Base-by-base conservation (phyloP, 2,888 invertebrate species). In the Ptilodon capucinus region DNA sequence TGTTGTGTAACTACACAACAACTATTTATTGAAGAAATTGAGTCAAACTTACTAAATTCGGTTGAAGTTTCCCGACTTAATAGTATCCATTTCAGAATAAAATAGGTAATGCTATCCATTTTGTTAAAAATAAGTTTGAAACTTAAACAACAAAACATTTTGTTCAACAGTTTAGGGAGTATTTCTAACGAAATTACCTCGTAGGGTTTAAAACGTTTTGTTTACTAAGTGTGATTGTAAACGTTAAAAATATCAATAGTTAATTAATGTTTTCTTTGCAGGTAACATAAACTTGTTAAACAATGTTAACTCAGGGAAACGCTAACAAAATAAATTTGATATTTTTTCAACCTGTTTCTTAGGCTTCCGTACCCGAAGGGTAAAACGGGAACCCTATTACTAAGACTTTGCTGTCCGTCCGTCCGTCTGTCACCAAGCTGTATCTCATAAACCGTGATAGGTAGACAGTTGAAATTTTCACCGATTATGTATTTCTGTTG, bases 1-100 rank as follows among this genome's bases (percentile, higher is more conserved):
- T 59, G 61, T 57, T n/a, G n/a, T n/a, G n/a, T n/a, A n/a, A n/a
- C n/a, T n/a, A n/a, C n/a, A n/a, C n/a, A n/a, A 59, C 66, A 54
- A 64, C 55, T 43, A 68, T 66, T 67, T 70, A 68, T 67, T 59
- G 56, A 60, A 64, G 59, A 70, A 71, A 71, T 68, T 73, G 69
- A 63, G 67, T 57, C 53, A 35, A 35, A 35, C 62, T 62, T 66
- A 62, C 56, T 53, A 48, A 68, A 74, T 71, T 64, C 55, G 46
- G 63, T 71, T 46, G 54, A 64, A 64, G 55, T 74, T 68, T 63
- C 55, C 54, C 50, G 60, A 61, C 53, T 32, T 28, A n/a, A 28
- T 28, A 28, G 1, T 28, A n/a, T 2, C 2, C 4, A 28, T 11
- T 3, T 28, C 11, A 0, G n/a, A n/a, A 28, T n/a, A 11, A 28